Evolutionary conservation across 2,113 vertebrate genomes (phyloP).

Genomic region (Gymnorhina tibicen): DNA sequence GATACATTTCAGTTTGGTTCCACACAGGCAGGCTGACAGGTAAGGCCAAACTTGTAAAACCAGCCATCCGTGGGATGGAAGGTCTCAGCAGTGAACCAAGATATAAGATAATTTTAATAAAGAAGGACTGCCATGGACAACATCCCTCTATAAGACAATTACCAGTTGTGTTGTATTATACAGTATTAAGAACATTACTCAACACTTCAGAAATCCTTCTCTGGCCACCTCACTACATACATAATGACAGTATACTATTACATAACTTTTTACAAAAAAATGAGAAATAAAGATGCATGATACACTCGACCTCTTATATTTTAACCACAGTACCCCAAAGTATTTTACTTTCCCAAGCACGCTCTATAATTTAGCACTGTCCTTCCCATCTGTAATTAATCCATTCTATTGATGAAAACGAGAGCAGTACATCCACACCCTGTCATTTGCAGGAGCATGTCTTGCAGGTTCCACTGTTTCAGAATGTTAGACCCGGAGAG

Average conservation of each 20-base stretch:
- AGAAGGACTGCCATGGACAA: slow-evolving; percentile 8
- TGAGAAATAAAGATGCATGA: background rate
- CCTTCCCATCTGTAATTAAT: background rate
- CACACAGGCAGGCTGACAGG: slow-evolving; percentile 49
- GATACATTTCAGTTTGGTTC: slow-evolving; percentile 60
- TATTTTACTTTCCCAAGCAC: background rate
- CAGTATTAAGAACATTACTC: background rate
- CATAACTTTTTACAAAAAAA: background rate
- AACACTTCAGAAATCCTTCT: background rate
- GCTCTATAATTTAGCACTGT: background rate
- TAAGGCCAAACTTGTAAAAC: slow-evolving; percentile 59
- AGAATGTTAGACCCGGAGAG: background rate
- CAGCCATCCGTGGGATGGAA: slow-evolving; percentile 44
- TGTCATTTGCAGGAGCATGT: background rate
- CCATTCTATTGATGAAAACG: background rate
- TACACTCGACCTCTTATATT: background rate
- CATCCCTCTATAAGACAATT: slow-evolving; percentile 21
- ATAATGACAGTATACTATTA: background rate
- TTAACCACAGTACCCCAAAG: background rate
- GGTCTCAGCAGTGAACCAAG: slow-evolving; percentile 20
- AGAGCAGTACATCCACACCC: background rate
- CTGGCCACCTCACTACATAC: background rate
- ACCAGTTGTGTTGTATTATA: background rate
- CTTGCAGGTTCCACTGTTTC: slow-evolving; percentile 13
- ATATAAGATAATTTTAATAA: slow-evolving; percentile 27